phyloP scores from a whole-genome alignment of 2,888 invertebrate genomes.

The Macrosoma leucophasiata region DNA sequence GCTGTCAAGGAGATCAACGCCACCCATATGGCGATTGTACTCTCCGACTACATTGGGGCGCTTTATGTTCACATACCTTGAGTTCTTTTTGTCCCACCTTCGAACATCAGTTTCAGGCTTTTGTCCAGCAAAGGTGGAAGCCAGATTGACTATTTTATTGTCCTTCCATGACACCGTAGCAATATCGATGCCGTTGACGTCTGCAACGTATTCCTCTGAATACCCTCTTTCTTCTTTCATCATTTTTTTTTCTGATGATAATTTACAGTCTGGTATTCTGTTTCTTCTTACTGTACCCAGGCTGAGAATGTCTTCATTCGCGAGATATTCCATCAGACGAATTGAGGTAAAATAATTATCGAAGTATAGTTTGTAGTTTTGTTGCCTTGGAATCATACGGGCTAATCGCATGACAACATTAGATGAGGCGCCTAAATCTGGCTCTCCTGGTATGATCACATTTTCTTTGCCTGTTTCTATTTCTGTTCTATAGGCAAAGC shows the following conservation, averaged over 20 bases:
- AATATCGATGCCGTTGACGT: constrained; percentile 6
- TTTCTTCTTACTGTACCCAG: constrained; percentile 19
- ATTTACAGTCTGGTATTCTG: constrained; percentile 18
- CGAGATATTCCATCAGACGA: constrained; percentile 18
- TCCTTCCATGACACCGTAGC: constrained; percentile 19
- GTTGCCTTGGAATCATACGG: constrained; percentile 3
- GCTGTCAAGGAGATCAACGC: too few relatives aligned
- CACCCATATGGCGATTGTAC: too few relatives aligned
- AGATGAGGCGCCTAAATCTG: too few relatives aligned
- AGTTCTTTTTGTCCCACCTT: constrained; percentile 21
- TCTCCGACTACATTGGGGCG: too few relatives aligned
- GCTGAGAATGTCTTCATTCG: constrained; percentile 19
- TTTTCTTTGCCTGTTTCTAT: too few relatives aligned
- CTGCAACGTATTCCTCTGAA: constrained; percentile 21
- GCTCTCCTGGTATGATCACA: too few relatives aligned
- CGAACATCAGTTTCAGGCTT: constrained; percentile 14
- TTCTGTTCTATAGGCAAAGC: too few relatives aligned
- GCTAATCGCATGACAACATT: too few relatives aligned
- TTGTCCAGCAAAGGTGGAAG: constrained; percentile 21
- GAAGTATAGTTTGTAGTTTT: constrained; percentile 19
- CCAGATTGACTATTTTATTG: constrained; percentile 21
- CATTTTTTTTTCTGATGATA: constrained; percentile 18
- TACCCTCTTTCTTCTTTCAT: constrained; percentile 13
- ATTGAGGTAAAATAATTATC: constrained; percentile 23
- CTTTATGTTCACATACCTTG: constrained; percentile 17